A percentile compares a stretch with the other conserved stretches of the same genome.
Conservation (phyloP, 2,888 invertebrate genomes). For the Aphidius colemani region DNA sequence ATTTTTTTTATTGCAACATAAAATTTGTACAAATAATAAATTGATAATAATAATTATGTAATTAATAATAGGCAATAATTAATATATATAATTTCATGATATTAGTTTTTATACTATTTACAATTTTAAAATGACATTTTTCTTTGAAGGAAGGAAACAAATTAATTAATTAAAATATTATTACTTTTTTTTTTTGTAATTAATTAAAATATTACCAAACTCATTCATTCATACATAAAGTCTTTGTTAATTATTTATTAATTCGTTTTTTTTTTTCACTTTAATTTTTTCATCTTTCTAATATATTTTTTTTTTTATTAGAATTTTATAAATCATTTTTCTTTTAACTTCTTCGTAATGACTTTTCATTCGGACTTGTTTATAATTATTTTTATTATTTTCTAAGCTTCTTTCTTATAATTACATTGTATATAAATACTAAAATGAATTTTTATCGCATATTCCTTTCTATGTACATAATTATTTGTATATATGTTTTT, state of each 20-base stretch:
- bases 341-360: constrained; percentile 14
- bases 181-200: constrained; percentile 4
- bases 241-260: neutral
- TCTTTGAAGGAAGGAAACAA: neutral
- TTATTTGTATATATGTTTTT: constrained; percentile 34
- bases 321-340: constrained; percentile 17
- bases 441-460: constrained; percentile 41
- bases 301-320: constrained; percentile 33
- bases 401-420: constrained; percentile 33
- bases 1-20: constrained; percentile 54
- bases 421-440: constrained; percentile 46
- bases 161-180: neutral
- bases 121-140: constrained; percentile 41
- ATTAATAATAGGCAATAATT: constrained; percentile 50
- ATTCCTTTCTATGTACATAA: constrained; percentile 40
- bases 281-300: constrained; percentile 5
- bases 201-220: neutral
- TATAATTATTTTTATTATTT: constrained; percentile 13
- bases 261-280: neutral
- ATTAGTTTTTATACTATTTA: constrained; percentile 36
- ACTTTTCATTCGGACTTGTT: constrained; percentile 17
- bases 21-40: constrained; percentile 59
- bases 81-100: constrained; percentile 43
- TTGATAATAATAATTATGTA: constrained; percentile 39
- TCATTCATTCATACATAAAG: too few relatives aligned